Percentiles rank a stretch among this genome's conserved stretches.
These are phyloP conservation scores for Cynoglossus semilaevis DNA, from an alignment of 2,113 vertebrate species.

Conservation along the genomic window DNA sequence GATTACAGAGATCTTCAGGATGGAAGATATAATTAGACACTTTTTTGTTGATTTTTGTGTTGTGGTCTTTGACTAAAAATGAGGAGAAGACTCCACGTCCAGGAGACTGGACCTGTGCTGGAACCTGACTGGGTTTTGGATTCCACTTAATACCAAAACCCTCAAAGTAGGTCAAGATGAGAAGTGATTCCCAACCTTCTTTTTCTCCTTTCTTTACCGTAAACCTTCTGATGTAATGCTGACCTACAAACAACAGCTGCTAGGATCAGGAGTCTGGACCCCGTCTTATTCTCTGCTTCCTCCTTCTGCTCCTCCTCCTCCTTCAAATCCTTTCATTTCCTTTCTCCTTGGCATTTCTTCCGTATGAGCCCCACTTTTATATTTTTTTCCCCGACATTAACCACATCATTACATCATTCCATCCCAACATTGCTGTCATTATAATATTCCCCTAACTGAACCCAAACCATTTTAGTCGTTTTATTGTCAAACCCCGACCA, in stretches of 20 bases:
- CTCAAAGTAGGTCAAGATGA: conserved; percentile 71
- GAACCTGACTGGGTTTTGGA: too few relatives aligned
- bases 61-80: too few relatives aligned
- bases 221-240: conserved; percentile 70
- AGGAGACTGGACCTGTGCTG: too few relatives aligned
- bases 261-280: conserved; percentile 56
- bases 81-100: too few relatives aligned
- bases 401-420: conserved; percentile 7
- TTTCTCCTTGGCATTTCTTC: background rate
- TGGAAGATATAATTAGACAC: too few relatives aligned
- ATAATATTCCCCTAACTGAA: background rate
- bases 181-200: conserved; percentile 68
- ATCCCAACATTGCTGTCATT: background rate
- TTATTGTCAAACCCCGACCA: conserved; percentile 3
- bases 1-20: too few relatives aligned
- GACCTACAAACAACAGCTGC: conserved; percentile 72
- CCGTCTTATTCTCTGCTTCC: conserved; percentile 18
- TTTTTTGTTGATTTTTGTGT: too few relatives aligned
- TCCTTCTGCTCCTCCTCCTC: conserved; percentile 1
- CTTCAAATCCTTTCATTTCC: background rate
- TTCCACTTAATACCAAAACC: conserved; percentile 67
- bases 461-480: conserved; percentile 5
- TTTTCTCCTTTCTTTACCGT: conserved; percentile 12
- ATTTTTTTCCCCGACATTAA: background rate
- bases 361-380: conserved; percentile 13